Base-by-base conservation (phyloP, 2,797 vertebrate genomes). In the Phoeniculus purpureus region DNA sequence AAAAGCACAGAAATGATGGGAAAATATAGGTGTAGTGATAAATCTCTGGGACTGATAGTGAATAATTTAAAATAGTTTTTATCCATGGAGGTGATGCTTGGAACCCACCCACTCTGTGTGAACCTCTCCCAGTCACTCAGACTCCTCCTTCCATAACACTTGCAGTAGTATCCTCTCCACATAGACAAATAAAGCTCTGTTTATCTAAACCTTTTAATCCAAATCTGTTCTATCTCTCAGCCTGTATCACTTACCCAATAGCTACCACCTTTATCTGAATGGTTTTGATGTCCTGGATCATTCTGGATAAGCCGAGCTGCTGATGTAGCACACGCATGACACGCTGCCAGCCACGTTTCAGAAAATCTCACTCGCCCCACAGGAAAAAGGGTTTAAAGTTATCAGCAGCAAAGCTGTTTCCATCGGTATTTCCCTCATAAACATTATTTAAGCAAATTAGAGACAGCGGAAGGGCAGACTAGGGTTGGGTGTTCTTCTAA, bases 11-110 rank as follows among this genome's bases (percentile, higher is more conserved):
- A 95, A 94, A 88, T 86, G 56, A 92, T 54, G 74, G 82, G 67
- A 91, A 94, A 94, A 94, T 75, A 87, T 22, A 62, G 54, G 82
- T 81, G 66, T 61, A 78, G 66, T n/a, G 85, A 65, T 75, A 77
- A 84, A 80, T 83, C 90, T 67, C 56, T n/a, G 32, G 74, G 85
- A 93, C 47, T 85, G 81, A 91, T 19, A 70, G 83, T 8, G 81
- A 93, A 79, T 93, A 81, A 91, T 91, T 94, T 73, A 47, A 60
- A 93, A 54, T 16, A 89, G 67, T 83, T 80, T 66, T 91, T 74
- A 86, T 73, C 77, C 74, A 22, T 21, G 64, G 81, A 32, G 66
- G 80, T 54, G 65, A 84, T 40, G 81, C 64, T 67, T 61, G 64
- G 81, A 90, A 77, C 75, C 66, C 59, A 62, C 78, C 84, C 68